Base-by-base conservation (phyloP, 1,140 invertebrate genomes). In the Drosophila arizonae region DNA sequence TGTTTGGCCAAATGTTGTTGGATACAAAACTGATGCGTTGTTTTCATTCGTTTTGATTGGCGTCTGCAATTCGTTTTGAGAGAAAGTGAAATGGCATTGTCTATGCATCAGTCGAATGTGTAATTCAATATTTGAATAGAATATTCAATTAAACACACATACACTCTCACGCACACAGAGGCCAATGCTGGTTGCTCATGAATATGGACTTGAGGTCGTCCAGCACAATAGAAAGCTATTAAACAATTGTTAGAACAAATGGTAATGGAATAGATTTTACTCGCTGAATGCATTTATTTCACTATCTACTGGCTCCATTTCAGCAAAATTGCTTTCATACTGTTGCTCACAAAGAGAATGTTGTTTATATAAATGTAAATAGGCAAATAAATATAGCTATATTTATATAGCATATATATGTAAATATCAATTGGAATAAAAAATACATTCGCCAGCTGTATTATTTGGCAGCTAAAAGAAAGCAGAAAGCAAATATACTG, bases 41-140 rank as follows among this genome's bases (percentile, higher is more conserved):
- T 54, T 75, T 78, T 67, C 54, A 69, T 72, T 82, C 82, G 54
- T 64, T 79, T 62, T 78, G 76, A 78, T 79, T 82, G 71, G 61
- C 65, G 71, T 66, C 70, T 58, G 64, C 70, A 67, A 62, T 45
- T 69, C 30, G 30, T 64, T 33, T 33, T 33, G 11, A 57, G 54
- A 41, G 52, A 72, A 73, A 71, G 63, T 69, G 60, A 63, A 63
- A 63, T 57, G 28, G 3, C 28, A 66, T 52, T 65, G 39, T 50
- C 17, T 54, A 41, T 73, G 43, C 41, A 72, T 45, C 56, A 62
- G 43, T 60, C 57, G 55, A 60, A 67, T 61, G 66, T 61, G 69
- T 70, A 60, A 66, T 67, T 63, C 46, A 61, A 71, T 58, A 84
- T 84, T 79, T 62, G 36, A 56, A 73, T 63, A 57, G 57, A 62